These are phyloP conservation scores for Drosophila lowei DNA, from an alignment of 1,140 invertebrate genomes.

Conservation along the genomic window DNA sequence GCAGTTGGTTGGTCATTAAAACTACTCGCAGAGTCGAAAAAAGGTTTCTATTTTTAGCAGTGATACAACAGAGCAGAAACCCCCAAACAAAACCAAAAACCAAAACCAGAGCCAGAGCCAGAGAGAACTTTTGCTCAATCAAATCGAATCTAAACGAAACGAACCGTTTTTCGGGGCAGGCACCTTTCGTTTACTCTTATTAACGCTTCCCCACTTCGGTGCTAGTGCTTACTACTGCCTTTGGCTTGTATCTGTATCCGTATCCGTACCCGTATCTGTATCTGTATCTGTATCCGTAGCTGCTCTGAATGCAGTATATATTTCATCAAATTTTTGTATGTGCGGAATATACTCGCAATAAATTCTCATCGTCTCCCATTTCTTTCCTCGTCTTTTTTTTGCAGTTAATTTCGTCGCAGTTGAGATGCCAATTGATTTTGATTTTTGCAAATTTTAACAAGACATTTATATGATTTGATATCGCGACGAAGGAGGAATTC, in stretches of 20 bases:
- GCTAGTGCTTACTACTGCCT: conserved; percentile 7
- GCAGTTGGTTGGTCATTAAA: conserved; percentile 61
- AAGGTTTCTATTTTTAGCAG: conserved; percentile 77
- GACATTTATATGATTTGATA: conserved; percentile 59
- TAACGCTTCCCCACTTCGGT: conserved; percentile 60
- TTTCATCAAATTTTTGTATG: neutral
- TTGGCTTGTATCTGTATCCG: neutral
- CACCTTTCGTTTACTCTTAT: conserved; percentile 58
- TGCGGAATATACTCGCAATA: neutral
- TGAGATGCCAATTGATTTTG: conserved; percentile 76
- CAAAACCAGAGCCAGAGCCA: conserved; percentile 30
- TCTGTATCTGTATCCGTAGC: too few relatives aligned
- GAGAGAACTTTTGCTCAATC: conserved; percentile 2
- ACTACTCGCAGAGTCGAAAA: conserved; percentile 49
- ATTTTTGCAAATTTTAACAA: conserved; percentile 67
- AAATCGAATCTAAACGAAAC: conserved; percentile 27
- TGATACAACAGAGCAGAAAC: conserved; percentile 59
- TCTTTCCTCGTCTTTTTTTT: conserved; percentile 19
- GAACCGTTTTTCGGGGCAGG: conserved; percentile 6
- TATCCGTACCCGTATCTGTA: too few relatives aligned
- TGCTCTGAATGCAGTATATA: neutral
- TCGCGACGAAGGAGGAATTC: conserved; percentile 31
- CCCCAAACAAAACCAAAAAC: conserved; percentile 43
- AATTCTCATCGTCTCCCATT: conserved; percentile 8
- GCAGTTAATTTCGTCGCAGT: conserved; percentile 56